Percentiles rank a stretch among this genome's conserved stretches.
phyloP scores from a whole-genome alignment of 2,797 vertebrate genomes.

The Podarcis siculus region DNA sequence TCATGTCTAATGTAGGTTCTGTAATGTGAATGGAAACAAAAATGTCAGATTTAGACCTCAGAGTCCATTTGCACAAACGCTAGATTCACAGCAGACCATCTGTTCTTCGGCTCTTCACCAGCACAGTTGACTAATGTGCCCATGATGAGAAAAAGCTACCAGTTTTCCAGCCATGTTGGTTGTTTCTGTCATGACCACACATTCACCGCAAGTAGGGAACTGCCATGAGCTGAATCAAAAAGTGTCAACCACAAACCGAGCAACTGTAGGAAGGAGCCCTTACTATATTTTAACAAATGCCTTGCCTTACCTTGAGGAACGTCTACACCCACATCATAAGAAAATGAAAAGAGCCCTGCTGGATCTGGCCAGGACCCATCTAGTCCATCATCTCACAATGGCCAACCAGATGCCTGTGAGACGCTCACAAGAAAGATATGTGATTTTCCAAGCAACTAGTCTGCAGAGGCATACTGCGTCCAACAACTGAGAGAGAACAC shows the following conservation, averaged over 20 bases:
- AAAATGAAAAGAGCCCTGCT: too few species aligned
- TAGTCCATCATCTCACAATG: too few species aligned
- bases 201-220: neutral
- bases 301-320: too few species aligned
- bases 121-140: neutral
- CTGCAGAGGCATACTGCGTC: too few species aligned
- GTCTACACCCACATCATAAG: too few species aligned
- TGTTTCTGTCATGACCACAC: neutral
- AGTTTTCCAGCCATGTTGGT: neutral
- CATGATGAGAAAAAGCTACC: neutral
- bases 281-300: neutral
- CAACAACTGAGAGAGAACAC: too few species aligned
- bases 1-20: neutral
- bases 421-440: too few species aligned
- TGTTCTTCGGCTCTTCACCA: neutral
- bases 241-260: neutral
- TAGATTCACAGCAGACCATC: neutral
- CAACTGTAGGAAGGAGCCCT: neutral
- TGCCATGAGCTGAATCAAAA: neutral
- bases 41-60: neutral
- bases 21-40: neutral
- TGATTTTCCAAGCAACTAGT: too few species aligned
- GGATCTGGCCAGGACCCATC: too few species aligned
- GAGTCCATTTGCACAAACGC: neutral
- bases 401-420: too few species aligned